Conservation (phyloP, 2,113 vertebrate genomes). For the Aspidoscelis tigris region DNA sequence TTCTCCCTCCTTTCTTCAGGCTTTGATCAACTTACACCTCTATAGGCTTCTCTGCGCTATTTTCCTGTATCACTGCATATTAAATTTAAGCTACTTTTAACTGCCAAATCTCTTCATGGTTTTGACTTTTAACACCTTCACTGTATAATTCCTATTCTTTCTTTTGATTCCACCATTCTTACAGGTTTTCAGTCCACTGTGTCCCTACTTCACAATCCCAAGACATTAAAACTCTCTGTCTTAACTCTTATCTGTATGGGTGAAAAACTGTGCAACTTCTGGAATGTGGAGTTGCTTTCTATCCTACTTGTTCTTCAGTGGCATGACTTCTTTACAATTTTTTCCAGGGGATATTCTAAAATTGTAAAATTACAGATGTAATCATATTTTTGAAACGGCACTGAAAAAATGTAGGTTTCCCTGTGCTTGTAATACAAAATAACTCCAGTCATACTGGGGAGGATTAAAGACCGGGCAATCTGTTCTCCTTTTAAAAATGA, state of each 20-base stretch:
- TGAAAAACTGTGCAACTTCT: no score
- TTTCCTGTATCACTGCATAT: background rate
- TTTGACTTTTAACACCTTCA: background rate
- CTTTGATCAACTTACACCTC: background rate
- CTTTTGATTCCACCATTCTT: background rate
- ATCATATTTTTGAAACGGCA: no score
- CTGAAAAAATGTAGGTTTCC: no score
- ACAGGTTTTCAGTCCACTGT: background rate
- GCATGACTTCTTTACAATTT: no score
- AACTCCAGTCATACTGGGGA: no score
- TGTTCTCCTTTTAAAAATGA: background rate
- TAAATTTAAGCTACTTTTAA: slow-evolving; percentile 2
- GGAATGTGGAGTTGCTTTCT: no score
- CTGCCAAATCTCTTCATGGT: background rate
- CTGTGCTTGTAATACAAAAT: no score
- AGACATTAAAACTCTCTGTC: background rate
- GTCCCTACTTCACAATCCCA: background rate
- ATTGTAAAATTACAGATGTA: no score
- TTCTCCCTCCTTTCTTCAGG: background rate
- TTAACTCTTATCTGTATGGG: no score
- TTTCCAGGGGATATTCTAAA: no score
- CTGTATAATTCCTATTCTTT: background rate
- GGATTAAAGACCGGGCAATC: no score
- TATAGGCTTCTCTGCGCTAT: background rate
- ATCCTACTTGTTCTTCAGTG: no score